Conservation (phyloP, 2,888 invertebrate genomes). For the Calliopum simillimum region DNA sequence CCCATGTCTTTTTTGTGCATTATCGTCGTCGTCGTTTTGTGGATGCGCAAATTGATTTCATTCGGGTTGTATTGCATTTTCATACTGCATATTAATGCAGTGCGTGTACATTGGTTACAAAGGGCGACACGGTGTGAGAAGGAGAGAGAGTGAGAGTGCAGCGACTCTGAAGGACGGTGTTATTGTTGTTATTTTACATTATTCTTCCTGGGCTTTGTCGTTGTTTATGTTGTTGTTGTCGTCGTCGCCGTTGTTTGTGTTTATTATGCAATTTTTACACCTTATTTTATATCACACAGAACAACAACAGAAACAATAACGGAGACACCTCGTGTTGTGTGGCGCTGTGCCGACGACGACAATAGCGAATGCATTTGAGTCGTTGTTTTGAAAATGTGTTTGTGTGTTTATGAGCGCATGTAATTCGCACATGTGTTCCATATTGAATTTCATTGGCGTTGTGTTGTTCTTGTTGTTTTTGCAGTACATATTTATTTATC, state of each 20-base stretch:
- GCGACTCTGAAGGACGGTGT: background rate
- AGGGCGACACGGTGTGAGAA: too few relatives aligned
- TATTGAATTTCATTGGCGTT: conserved; percentile 39
- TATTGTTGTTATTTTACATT: conserved; percentile 8
- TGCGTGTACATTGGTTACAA: background rate
- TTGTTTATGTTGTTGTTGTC: conserved; percentile 13
- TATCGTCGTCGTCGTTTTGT: conserved; percentile 12
- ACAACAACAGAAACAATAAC: too few relatives aligned
- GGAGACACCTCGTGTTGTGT: too few relatives aligned
- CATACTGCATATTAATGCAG: conserved; percentile 19
- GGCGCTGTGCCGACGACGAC: too few relatives aligned
- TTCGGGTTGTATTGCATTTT: conserved; percentile 5
- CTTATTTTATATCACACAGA: conserved; percentile 17
- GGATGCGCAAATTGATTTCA: conserved; percentile 28
- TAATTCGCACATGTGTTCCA: conserved; percentile 30
- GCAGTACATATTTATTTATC: conserved; percentile 18
- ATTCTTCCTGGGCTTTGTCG: conserved; percentile 11
- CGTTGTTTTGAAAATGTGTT: background rate
- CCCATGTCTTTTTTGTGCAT: background rate
- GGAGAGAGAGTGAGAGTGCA: background rate
- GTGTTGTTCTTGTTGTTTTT: conserved; percentile 28
- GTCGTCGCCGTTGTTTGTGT: conserved; percentile 17
- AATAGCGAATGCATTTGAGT: background rate
- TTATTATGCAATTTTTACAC: conserved; percentile 34
- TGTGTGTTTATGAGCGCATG: background rate